Base-by-base conservation (phyloP, 2,888 invertebrate genomes). In the Dascillus cervinus region DNA sequence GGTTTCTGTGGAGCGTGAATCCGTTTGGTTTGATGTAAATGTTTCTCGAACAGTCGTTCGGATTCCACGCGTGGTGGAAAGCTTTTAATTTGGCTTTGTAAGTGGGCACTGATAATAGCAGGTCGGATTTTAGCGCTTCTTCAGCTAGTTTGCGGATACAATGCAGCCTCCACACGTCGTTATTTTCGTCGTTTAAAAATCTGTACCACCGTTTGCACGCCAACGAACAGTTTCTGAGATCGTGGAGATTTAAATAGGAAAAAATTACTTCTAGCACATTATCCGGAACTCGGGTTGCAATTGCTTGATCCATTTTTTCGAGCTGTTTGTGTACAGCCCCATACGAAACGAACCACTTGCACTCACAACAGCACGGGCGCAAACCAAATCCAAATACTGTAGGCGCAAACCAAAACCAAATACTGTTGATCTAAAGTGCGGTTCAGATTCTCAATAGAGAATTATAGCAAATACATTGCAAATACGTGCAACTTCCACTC, bases 1-100 rank as follows among this genome's bases (percentile, higher is more conserved):
- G 97, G 67, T 96, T 95, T 58, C 97, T 79, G 70, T 97, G 97
- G 52, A 97, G 70, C 11, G 97, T 97, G 63, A 97, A 97, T 43
- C 94, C 95, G 69, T 94, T 95, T 13, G 89, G 82, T 70, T 94
- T 95, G 31, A 97, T 85, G 64, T 89, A 96, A 60, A 96, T 87
- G 69, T 98, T 95, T 59, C 91, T 78, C 27, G 96, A 97, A 63
- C 95, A 94, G 64, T 98, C 97, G 61, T 86, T 82, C 5, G 94
- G 89, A 66, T 92, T 97, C 97, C 97, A 98, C 1, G 96, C 87
- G 66, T 94, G 89, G 60, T 82, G 83, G 65, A 83, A 92, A 8
- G 97, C 95, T 53, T 90, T 75, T 43, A 97, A 70, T 70, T 96
- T 96, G 12, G 90, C 82, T 71, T 92, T 96, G 60, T 86, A 92